Percentiles rank a stretch among this genome's conserved stretches.
These are phyloP conservation scores for Panopea generosa DNA, from an alignment of 2,888 invertebrate species.

Conservation along the genomic window DNA sequence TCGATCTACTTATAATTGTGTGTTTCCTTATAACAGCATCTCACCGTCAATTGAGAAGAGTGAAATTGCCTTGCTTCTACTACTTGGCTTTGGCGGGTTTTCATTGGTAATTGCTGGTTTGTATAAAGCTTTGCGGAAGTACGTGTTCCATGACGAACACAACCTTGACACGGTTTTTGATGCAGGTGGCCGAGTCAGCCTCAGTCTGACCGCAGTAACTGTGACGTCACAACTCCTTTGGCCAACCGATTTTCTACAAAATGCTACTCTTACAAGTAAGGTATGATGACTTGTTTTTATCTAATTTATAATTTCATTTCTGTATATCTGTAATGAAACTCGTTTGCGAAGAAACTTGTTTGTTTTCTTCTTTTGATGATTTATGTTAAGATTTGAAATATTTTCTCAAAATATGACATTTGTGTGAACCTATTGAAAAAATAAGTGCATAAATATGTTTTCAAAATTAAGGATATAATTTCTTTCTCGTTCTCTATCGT, in stretches of 20 bases:
- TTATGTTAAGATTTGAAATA: too few species aligned
- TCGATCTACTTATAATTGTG: too few species aligned
- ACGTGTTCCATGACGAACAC: constrained; percentile 73
- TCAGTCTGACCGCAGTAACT: constrained; percentile 75
- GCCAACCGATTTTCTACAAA: constrained; percentile 76
- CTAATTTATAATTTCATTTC: too few species aligned
- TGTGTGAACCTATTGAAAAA: too few species aligned
- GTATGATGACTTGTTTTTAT: too few species aligned
- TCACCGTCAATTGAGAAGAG: constrained; percentile 65
- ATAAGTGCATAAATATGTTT: too few species aligned
- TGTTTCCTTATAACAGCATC: constrained; percentile 29
- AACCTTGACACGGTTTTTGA: constrained; percentile 77
- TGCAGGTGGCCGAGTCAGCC: constrained; percentile 75
- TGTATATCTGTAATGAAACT: too few species aligned
- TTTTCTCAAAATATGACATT: too few species aligned
- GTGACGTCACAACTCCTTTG: constrained; percentile 76
- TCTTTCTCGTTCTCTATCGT: neutral
- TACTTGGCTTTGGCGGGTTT: constrained; percentile 76
- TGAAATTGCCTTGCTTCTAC: constrained; percentile 65
- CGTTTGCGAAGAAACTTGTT: too few species aligned
- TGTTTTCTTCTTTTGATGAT: too few species aligned
- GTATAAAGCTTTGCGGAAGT: constrained; percentile 69
- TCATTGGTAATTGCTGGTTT: constrained; percentile 70
- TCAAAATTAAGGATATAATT: too few species aligned
- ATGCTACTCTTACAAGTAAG: constrained; percentile 71